Evolutionary conservation across 2,113 vertebrate genomes (phyloP).

Genomic region (Neogale vison): DNA sequence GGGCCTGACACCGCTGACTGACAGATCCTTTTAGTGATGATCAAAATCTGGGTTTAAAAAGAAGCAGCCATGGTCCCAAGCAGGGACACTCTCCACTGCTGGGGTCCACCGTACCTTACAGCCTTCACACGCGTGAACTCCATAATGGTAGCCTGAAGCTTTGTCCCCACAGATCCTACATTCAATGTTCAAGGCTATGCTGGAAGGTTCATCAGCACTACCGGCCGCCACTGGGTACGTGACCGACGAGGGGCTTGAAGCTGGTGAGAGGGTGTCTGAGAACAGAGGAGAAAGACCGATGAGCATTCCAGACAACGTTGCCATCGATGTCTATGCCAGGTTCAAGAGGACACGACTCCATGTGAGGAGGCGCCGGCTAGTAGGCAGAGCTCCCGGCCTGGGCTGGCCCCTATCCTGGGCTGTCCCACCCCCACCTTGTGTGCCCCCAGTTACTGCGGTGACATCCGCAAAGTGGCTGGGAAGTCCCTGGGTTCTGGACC

Average conservation of each 20-base stretch:
- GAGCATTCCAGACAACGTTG: not conserved
- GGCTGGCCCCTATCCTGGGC: not conserved
- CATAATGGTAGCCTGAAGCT: conserved; percentile 98
- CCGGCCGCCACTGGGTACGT: conserved; percentile 79
- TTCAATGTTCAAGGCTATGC: conserved; percentile 89
- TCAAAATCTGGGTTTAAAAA: no score
- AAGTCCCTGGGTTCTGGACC: not conserved
- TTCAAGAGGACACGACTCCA: accelerated
- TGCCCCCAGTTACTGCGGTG: accelerated
- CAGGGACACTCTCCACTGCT: accelerated
- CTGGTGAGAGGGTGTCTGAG: conserved; percentile 93
- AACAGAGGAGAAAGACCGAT: conserved; percentile 51
- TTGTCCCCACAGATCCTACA: conserved; percentile 96
- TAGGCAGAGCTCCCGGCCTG: not conserved
- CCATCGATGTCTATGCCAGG: accelerated
- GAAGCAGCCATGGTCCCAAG: not conserved
- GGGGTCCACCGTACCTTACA: conserved; percentile 91
- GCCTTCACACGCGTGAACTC: conserved; percentile 98
- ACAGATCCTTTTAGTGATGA: not conserved
- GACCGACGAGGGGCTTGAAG: conserved; percentile 93
- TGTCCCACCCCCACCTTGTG: not conserved
- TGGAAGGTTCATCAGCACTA: conserved; percentile 83
- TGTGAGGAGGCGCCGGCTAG: accelerated
- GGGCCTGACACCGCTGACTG: accelerated
- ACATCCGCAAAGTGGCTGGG: not conserved